These are phyloP conservation scores for Ooceraea biroi DNA, from an alignment of 1,140 invertebrate species.

Conservation along the genomic window DNA sequence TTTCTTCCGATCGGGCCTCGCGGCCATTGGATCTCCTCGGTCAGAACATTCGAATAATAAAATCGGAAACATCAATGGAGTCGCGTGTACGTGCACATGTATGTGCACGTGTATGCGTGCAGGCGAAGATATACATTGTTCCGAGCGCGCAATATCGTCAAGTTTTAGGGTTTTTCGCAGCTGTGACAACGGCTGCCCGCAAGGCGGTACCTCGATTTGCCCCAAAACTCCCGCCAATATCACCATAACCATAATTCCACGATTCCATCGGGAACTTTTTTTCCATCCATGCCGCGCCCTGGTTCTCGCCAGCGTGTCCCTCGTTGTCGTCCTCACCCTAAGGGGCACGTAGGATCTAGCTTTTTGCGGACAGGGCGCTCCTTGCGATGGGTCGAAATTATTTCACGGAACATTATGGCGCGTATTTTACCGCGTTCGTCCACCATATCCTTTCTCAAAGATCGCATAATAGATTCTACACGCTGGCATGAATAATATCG, in stretches of 20 bases:
- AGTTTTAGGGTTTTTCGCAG: slow-evolving; percentile 66
- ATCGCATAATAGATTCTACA: too few species aligned
- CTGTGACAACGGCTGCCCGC: slow-evolving; percentile 53
- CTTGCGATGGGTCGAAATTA: slow-evolving; percentile 31
- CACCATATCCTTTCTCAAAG: too few species aligned
- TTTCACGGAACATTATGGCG: slow-evolving; percentile 15
- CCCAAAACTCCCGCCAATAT: slow-evolving; percentile 62
- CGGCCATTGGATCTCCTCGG: background rate
- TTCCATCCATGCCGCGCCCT: slow-evolving; percentile 39
- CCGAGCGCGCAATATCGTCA: slow-evolving; percentile 50
- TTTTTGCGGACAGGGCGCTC: slow-evolving; percentile 31
- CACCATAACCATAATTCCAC: slow-evolving; percentile 61
- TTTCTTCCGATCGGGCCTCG: background rate
- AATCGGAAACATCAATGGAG: slow-evolving; percentile 25
- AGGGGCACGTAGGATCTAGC: slow-evolving; percentile 9
- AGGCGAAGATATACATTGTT: slow-evolving; percentile 31
- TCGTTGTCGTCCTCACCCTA: slow-evolving; percentile 16
- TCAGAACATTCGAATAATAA: slow-evolving; percentile 34
- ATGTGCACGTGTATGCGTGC: background rate
- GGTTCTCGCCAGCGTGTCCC: background rate
- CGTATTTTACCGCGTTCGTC: too few species aligned
- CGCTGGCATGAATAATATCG: background rate
- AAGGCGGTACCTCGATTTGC: slow-evolving; percentile 41
- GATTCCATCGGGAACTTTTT: slow-evolving; percentile 56
- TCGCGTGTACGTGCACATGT: background rate